Percentiles rank a stretch among this genome's conserved stretches.
These are phyloP conservation scores for Poeciliopsis gracilis DNA, from an alignment of 2,797 vertebrate species.

Conservation along the genomic window DNA sequence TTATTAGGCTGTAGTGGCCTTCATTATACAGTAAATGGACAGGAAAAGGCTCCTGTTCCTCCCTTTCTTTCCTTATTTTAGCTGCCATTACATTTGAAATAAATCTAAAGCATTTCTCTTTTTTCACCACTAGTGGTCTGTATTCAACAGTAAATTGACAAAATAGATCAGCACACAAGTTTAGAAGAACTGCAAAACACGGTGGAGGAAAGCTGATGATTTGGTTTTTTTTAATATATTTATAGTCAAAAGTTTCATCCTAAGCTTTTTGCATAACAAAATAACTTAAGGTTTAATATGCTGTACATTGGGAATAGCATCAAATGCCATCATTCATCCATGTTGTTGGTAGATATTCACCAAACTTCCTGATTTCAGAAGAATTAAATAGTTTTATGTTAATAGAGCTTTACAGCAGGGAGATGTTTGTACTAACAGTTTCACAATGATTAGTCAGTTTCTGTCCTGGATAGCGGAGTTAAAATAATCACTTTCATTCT, in stretches of 20 bases:
- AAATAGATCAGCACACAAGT: not conserved
- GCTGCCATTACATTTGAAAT: too few relatives aligned
- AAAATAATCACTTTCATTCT: conserved; percentile 36
- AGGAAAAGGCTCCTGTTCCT: too few relatives aligned
- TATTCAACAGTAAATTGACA: too few relatives aligned
- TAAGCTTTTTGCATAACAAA: not conserved
- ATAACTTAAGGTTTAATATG: not conserved
- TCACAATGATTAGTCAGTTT: conserved; percentile 15
- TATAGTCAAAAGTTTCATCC: not conserved
- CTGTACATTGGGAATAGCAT: not conserved
- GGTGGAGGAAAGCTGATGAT: not conserved
- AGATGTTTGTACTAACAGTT: not conserved
- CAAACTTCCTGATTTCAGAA: not conserved
- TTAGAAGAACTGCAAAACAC: not conserved
- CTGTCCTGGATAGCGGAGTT: not conserved
- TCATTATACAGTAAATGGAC: too few relatives aligned
- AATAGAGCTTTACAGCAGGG: not conserved
- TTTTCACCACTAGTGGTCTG: too few relatives aligned
- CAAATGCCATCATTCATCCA: not conserved
- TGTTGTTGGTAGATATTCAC: not conserved
- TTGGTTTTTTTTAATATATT: not conserved
- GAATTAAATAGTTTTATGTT: not conserved
- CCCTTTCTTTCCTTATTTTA: too few relatives aligned
- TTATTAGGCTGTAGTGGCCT: too few relatives aligned
- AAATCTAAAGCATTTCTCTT: too few relatives aligned